phyloP scores from a whole-genome alignment of 2,113 vertebrate species.

The Microtus montanus region DNA sequence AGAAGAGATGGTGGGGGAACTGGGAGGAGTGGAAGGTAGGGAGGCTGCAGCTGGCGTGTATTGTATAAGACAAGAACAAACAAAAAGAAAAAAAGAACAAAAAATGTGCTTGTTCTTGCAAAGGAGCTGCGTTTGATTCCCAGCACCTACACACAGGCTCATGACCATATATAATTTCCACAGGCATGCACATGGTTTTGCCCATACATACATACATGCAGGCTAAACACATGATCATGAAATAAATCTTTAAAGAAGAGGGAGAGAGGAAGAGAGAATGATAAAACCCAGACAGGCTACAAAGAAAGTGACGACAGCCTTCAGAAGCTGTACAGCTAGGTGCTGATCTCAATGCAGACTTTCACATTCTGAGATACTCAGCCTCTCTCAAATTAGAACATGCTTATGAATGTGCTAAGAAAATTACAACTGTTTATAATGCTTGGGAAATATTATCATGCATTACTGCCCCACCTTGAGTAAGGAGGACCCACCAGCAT shows the following conservation, averaged over 20 bases:
- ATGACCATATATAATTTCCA: not conserved
- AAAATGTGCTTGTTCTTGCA: not conserved
- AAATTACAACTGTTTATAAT: constrained; percentile 5
- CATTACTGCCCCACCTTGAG: not conserved
- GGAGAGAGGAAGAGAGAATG: not conserved
- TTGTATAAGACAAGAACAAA: not conserved
- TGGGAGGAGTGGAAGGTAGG: not conserved
- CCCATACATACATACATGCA: not conserved
- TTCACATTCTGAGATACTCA: not conserved
- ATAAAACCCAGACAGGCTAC: not conserved
- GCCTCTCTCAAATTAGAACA: not conserved
- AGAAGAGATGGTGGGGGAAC: not conserved
- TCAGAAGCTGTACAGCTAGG: not conserved
- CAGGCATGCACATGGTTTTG: not conserved
- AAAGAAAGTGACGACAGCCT: not conserved
- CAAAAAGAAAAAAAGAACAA: not conserved
- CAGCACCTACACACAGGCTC: not conserved
- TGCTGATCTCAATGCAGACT: not conserved
- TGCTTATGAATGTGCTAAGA: not conserved
- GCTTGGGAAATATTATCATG: not conserved
- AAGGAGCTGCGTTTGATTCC: not conserved
- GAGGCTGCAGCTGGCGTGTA: not conserved
- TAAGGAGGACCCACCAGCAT: not conserved
- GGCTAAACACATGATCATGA: not conserved
- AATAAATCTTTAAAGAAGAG: not conserved